phyloP scores from a whole-genome alignment of 1,140 invertebrate species.

The Paralvinella palmiformis region DNA sequence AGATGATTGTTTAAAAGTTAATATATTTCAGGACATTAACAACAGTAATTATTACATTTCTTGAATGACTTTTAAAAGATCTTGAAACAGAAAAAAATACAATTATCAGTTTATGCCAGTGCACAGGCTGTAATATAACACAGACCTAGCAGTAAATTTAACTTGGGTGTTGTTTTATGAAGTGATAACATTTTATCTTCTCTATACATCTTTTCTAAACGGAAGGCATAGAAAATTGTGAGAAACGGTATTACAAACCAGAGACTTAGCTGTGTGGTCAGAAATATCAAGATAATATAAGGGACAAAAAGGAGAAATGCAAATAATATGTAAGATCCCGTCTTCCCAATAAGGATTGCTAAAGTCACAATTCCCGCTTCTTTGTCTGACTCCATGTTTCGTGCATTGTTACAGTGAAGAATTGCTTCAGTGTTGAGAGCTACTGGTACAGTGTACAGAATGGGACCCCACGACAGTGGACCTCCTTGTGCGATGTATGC shows the following conservation, averaged over 20 bases:
- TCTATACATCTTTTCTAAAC: slow-evolving; percentile 83
- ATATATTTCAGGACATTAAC: no score
- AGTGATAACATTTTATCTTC: slow-evolving; percentile 70
- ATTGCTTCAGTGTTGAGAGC: slow-evolving; percentile 92
- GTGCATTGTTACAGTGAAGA: slow-evolving; percentile 87
- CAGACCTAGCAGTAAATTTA: slow-evolving; percentile 86
- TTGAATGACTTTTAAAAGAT: no score
- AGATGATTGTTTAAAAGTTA: no score
- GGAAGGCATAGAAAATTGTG: slow-evolving; percentile 79
- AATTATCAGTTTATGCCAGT: no score
- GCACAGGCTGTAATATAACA: slow-evolving; percentile 70
- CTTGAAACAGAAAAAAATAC: no score
- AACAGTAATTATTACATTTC: no score
- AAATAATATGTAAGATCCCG: slow-evolving; percentile 83
- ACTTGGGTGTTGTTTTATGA: slow-evolving; percentile 77
- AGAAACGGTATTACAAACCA: slow-evolving; percentile 85
- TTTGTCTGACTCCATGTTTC: slow-evolving; percentile 78
- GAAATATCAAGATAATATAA: slow-evolving; percentile 80
- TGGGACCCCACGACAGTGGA: slow-evolving; percentile 57
- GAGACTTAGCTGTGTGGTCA: slow-evolving; percentile 67
- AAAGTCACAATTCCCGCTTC: slow-evolving; percentile 84
- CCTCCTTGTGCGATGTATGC: slow-evolving; percentile 88
- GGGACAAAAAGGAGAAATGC: slow-evolving; percentile 84
- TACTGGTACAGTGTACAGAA: slow-evolving; percentile 87
- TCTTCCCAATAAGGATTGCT: slow-evolving; percentile 86